Percentiles rank a stretch among this genome's conserved stretches.
Evolutionary conservation across 1,140 invertebrate genomes (phyloP).

Genomic region (Solenopsis fugax): DNA sequence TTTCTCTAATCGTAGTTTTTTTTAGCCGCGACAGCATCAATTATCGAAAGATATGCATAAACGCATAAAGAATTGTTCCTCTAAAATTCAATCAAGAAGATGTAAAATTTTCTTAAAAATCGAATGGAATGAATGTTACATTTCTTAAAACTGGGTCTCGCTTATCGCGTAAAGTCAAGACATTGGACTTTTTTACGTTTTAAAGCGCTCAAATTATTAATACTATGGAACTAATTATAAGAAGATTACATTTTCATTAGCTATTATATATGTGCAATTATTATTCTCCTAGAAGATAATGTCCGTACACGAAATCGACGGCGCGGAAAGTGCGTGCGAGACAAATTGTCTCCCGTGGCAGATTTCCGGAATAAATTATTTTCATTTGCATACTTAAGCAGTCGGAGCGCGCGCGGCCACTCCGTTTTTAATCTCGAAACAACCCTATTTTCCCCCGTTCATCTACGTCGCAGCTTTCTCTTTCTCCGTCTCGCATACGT

Average conservation of each 20-base stretch:
- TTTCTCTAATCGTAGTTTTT: neutral
- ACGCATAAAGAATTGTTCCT: neutral
- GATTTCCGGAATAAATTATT: slow-evolving; percentile 78
- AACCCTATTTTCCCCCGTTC: slow-evolving; percentile 46
- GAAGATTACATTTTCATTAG: slow-evolving; percentile 11
- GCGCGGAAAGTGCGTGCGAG: slow-evolving; percentile 39
- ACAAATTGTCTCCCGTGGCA: slow-evolving; percentile 63
- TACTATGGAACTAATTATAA: neutral
- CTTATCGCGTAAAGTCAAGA: too few relatives aligned
- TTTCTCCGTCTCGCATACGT: slow-evolving; percentile 33
- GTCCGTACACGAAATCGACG: slow-evolving; percentile 30
- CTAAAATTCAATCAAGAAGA: neutral
- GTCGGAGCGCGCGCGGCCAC: slow-evolving; percentile 47
- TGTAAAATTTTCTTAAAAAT: slow-evolving; percentile 12
- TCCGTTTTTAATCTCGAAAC: slow-evolving; percentile 69
- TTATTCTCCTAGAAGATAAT: neutral
- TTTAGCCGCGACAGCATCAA: neutral
- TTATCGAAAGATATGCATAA: neutral
- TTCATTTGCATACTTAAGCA: slow-evolving; percentile 81
- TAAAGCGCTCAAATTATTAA: slow-evolving; percentile 1
- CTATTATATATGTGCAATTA: neutral
- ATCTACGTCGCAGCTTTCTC: neutral
- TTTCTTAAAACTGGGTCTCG: neutral
- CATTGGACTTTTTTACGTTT: neutral
- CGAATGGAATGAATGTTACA: neutral